Evolutionary conservation across 2,113 vertebrate genomes (phyloP).

Genomic region (Microcebus tavaratra): DNA sequence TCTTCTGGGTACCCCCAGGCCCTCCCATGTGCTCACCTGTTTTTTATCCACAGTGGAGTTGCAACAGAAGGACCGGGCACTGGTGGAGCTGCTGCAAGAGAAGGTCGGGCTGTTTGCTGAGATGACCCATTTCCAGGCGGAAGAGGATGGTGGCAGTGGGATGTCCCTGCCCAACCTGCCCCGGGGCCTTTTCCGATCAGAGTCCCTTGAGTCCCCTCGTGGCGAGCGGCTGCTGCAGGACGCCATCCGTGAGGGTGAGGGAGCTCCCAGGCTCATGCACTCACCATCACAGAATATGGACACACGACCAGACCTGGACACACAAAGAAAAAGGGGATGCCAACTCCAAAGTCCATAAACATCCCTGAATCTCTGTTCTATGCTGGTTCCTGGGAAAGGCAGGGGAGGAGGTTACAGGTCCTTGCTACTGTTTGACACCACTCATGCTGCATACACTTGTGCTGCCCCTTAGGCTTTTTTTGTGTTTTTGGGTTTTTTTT

Average conservation of each 20-base stretch:
- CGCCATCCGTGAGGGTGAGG: slow-evolving; percentile 90
- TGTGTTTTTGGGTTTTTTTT: too few species aligned
- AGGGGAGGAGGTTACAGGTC: neutral
- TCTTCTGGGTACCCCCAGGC: neutral
- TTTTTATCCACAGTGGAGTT: slow-evolving; percentile 87
- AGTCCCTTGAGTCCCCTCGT: slow-evolving; percentile 86
- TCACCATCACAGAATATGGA: neutral
- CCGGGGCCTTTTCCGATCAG: slow-evolving; percentile 89
- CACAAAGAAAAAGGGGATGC: neutral
- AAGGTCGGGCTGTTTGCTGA: slow-evolving; percentile 92
- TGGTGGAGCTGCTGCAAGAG: slow-evolving; percentile 91
- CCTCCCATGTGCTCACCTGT: neutral
- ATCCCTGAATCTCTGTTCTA: neutral
- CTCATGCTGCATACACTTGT: too few species aligned
- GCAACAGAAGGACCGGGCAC: slow-evolving; percentile 90
- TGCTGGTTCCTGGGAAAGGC: neutral
- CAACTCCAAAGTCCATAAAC: neutral
- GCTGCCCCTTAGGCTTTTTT: neutral
- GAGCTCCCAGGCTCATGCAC: neutral
- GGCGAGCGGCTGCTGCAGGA: slow-evolving; percentile 90
- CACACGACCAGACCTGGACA: neutral
- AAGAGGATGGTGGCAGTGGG: slow-evolving; percentile 79
- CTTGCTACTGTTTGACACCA: neutral
- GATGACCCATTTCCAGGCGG: slow-evolving; percentile 87
- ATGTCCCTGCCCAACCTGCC: slow-evolving; percentile 74